Percentiles rank a stretch among this genome's conserved stretches.
These are phyloP conservation scores for Echinarachnius parma DNA, from an alignment of 53 echinoderm and acorn worm genomes.

Conservation along the genomic window DNA sequence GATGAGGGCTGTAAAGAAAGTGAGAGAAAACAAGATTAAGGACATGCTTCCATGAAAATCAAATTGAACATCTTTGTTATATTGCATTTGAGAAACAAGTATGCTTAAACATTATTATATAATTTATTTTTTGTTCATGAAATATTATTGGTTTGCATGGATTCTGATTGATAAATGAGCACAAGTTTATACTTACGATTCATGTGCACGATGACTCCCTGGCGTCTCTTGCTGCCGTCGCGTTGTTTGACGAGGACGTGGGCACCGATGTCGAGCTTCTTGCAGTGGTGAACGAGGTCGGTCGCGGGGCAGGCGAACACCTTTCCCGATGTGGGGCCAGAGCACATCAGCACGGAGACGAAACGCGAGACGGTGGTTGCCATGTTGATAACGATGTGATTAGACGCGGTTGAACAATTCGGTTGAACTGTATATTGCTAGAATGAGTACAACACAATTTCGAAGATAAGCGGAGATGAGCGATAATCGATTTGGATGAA, in stretches of 20 bases:
- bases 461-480: no score
- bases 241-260: conserved; percentile 26
- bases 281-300: conserved; percentile 17
- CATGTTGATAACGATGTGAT: no score
- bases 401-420: no score
- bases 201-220: conserved; percentile 26
- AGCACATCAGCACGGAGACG: conserved; percentile 33
- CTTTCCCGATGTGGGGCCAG: conserved; percentile 9
- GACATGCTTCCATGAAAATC: background rate
- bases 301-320: background rate
- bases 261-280: conserved; percentile 7
- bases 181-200: no score
- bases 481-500: no score
- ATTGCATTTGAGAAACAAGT: background rate
- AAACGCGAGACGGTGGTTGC: background rate
- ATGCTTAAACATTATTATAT: no score
- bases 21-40: background rate
- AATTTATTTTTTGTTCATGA: no score
- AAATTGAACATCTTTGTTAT: background rate
- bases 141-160: no score
- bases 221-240: conserved; percentile 28
- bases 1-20: background rate
- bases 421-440: no score
- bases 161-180: no score
- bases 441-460: no score